These are phyloP conservation scores for Leucopsar rothschildi DNA, from an alignment of 2,113 vertebrate species.

Conservation along the genomic window DNA sequence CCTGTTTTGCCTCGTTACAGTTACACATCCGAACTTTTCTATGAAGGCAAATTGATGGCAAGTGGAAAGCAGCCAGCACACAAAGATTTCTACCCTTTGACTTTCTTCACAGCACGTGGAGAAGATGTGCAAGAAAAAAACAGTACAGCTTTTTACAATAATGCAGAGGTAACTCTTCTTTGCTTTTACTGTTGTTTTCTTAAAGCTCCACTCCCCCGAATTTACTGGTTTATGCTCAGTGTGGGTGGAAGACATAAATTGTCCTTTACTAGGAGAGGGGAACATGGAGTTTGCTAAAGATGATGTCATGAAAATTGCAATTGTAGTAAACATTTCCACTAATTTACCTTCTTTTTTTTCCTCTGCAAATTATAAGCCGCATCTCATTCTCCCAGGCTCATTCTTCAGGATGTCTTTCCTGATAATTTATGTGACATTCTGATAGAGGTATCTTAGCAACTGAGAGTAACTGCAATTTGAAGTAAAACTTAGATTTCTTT, in stretches of 20 bases:
- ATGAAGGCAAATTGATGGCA: conserved; percentile 97
- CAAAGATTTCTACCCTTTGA: conserved; percentile 98
- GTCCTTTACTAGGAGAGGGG: not conserved
- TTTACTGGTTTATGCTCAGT: not conserved
- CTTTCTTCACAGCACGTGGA: conserved; percentile 97
- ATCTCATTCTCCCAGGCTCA: not conserved
- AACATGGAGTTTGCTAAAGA: not conserved
- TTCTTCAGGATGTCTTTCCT: conserved; percentile 39
- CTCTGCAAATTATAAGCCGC: not conserved
- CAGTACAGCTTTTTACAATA: conserved; percentile 98
- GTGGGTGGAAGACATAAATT: not conserved
- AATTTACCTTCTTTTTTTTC: not conserved
- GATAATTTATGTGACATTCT: conserved; percentile 33
- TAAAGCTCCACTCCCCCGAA: not conserved
- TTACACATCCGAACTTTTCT: conserved; percentile 98
- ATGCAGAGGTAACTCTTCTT: conserved; percentile 86
- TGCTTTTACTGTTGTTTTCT: conserved; percentile 20
- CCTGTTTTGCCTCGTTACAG: conserved; percentile 71
- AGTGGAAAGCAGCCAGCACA: conserved; percentile 97
- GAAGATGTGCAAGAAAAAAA: conserved; percentile 99
- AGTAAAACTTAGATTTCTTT: conserved; percentile 45
- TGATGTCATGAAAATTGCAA: not conserved
- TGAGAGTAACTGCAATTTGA: conserved; percentile 42
- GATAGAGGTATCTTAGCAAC: conserved; percentile 54
- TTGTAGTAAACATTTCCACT: conserved; percentile 22